Evolutionary conservation across 2,888 invertebrate species (phyloP), one percentile per base, ranked within the genome.

Genomic region (Hemaris fuciformis): DNA sequence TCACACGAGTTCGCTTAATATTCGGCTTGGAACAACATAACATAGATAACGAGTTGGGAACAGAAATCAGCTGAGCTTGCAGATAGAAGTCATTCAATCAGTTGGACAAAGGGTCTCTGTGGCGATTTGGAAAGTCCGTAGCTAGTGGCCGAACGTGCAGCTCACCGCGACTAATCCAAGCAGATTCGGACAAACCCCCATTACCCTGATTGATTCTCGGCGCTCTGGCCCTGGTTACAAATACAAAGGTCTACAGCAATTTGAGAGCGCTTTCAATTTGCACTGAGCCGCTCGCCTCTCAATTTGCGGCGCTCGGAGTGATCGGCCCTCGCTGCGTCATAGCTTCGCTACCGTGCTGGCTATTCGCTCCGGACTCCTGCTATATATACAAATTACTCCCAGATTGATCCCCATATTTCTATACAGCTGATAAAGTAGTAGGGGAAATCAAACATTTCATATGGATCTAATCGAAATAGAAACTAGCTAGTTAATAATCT

Each of bases 201-300:
- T 91, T 90, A 90, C 85, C 75, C 81, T 88, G 91, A 91, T 91
- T 91, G 91, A 91, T 90, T 89, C 84, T 82, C 83, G 81, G 74
- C 79, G 76, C 77, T 81, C 75, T 75, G 72, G 77, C 74, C 77
- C 84, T 84, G 80, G 87, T 84, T 87, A 87, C 84, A 88, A 88
- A 87, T 82, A 90, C 88, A 89, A 89, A 90, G 87, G 84, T 83
- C 83, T 83, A 80, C 75, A 85, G 85, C 85, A 84, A 88, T 88
- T 89, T 81, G 78, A 81, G 73, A 84, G 74, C 83, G 88, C 85
- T 90, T 89, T 88, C 89, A 89, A 90, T 90, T 91, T 89, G 84
- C 84, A 82, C 84, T 78, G 83, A 84, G 81, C 83, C 79, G 75
- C 75, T 80, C 78, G 79, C 77, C 79, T 83, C 84, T 85, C 85